A percentile compares a stretch with the other conserved stretches of the same genome.
Conservation (phyloP, 2,888 invertebrate species). For the Fragum sueziense region DNA sequence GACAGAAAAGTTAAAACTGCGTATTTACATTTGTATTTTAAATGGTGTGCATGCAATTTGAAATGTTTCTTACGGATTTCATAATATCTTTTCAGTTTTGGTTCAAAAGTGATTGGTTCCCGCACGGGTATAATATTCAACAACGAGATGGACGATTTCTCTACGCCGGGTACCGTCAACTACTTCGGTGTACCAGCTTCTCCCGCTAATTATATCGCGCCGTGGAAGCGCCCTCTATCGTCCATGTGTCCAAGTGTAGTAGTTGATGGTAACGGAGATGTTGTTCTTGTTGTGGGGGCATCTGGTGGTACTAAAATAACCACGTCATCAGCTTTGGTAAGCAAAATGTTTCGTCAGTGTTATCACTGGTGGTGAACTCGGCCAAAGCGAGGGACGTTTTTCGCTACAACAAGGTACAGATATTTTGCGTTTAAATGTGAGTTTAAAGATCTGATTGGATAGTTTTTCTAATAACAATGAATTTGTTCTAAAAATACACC, state of each 20-base stretch:
- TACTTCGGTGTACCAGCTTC: conserved; percentile 85
- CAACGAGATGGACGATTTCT: conserved; percentile 95
- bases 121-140: conserved; percentile 91
- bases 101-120: conserved; percentile 85
- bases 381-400: no score
- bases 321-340: conserved; percentile 86
- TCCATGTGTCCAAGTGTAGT: conserved; percentile 94
- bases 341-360: no score
- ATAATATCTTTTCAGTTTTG: conserved; percentile 92
- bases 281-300: conserved; percentile 89
- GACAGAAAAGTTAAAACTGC: no score
- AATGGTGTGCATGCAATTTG: no score
- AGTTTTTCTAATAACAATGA: no score
- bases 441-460: no score
- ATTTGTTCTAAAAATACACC: no score
- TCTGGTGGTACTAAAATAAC: conserved; percentile 96
- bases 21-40: no score
- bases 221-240: conserved; percentile 92
- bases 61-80: no score
- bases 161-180: conserved; percentile 84
- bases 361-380: no score
- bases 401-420: no score
- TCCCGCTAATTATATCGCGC: conserved; percentile 90
- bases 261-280: conserved; percentile 87
- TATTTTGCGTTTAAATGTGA: no score